phyloP scores from a whole-genome alignment of 2,797 vertebrate species.

The Podarcis lilfordi region DNA sequence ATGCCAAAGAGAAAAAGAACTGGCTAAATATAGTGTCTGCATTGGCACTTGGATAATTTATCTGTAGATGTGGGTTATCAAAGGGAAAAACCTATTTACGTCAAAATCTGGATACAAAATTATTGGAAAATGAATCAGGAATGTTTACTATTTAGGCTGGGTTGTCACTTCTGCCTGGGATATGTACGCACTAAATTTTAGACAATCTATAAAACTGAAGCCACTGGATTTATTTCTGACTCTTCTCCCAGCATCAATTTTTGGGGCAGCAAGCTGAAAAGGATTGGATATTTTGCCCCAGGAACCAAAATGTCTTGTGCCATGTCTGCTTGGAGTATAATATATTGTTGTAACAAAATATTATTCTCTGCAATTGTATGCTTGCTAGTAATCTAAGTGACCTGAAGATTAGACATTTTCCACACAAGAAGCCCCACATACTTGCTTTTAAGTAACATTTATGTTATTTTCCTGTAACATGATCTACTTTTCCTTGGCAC shows the following conservation, averaged over 20 bases:
- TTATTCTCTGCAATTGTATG: not conserved
- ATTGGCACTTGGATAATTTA: not conserved
- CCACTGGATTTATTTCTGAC: not conserved
- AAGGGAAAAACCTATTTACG: not conserved
- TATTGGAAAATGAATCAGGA: not conserved
- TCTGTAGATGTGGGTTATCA: not conserved
- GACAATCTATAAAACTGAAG: not conserved
- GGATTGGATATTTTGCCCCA: too few species aligned
- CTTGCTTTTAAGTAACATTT: not conserved
- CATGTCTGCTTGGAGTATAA: not conserved
- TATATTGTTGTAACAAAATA: not conserved
- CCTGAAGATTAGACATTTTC: not conserved
- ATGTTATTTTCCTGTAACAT: not conserved
- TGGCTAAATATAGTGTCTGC: not conserved
- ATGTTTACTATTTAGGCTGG: not conserved
- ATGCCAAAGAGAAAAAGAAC: not conserved
- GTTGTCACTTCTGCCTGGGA: not conserved
- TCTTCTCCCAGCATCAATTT: too few species aligned
- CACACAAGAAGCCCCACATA: not conserved
- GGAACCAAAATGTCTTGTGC: too few species aligned
- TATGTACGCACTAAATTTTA: not conserved
- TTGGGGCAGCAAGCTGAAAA: too few species aligned
- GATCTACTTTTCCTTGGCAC: not conserved
- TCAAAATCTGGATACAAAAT: not conserved
- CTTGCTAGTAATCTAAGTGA: not conserved